Evolutionary conservation across 2,113 vertebrate genomes (phyloP).

Genomic region (Menura novaehollandiae): DNA sequence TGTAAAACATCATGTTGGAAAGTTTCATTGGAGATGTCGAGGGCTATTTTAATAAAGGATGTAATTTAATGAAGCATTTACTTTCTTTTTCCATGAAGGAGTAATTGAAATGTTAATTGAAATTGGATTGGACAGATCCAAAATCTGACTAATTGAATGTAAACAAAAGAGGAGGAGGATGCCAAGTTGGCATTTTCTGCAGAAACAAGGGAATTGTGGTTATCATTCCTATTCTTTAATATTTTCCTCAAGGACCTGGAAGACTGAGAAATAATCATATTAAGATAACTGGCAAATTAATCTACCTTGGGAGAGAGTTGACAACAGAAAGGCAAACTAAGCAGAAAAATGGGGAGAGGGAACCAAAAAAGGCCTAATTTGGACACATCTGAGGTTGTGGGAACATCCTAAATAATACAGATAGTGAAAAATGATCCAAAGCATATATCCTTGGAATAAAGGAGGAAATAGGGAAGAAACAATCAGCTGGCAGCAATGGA

Average conservation of each 20-base stretch:
- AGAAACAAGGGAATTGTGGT: neutral
- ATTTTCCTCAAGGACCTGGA: neutral
- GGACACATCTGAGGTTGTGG: neutral
- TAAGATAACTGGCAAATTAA: neutral
- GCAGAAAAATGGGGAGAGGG: neutral
- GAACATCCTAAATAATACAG: neutral
- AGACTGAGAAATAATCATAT: neutral
- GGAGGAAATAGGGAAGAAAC: neutral
- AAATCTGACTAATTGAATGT: neutral
- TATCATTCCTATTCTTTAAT: neutral
- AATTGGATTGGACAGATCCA: neutral
- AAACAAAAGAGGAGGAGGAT: neutral
- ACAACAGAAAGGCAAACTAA: neutral
- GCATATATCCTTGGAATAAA: neutral
- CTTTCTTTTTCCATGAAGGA: neutral
- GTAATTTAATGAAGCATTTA: conserved; percentile 8
- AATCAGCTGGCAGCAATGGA: neutral
- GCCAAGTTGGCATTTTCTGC: neutral
- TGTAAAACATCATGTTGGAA: neutral
- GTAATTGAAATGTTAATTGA: conserved; percentile 27
- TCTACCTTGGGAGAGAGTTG: neutral
- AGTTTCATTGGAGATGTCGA: neutral
- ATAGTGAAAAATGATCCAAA: neutral
- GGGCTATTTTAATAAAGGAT: neutral
- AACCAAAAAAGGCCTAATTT: neutral